Evolutionary conservation across 2,797 vertebrate genomes (phyloP).

Genomic region (Australoheros facetus): DNA sequence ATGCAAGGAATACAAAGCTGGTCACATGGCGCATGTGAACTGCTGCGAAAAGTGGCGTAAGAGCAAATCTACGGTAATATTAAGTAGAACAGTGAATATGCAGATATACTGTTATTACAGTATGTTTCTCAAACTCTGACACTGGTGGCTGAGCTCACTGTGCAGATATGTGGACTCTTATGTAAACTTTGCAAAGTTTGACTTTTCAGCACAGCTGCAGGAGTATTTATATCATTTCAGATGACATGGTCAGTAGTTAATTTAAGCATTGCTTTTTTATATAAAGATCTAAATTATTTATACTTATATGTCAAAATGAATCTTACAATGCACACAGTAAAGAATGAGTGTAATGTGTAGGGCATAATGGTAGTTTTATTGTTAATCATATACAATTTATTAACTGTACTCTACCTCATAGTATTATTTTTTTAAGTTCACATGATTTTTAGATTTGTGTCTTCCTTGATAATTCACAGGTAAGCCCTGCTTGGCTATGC

Average conservation of each 20-base stretch:
- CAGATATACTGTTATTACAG: not conserved
- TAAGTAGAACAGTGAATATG: conserved; percentile 5
- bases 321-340: not conserved
- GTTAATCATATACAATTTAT: not conserved
- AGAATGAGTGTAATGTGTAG: not conserved
- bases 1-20: not conserved
- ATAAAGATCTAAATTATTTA: not conserved
- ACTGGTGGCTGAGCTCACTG: not conserved
- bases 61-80: not conserved
- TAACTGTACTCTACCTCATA: not conserved
- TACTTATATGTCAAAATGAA: not conserved
- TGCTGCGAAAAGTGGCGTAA: not conserved
- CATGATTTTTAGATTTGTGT: not conserved
- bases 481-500: not conserved
- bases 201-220: not conserved
- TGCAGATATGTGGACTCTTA: not conserved
- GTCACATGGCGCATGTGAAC: not conserved
- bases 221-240: not conserved
- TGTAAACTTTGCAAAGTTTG: not conserved
- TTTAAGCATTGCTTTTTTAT: not conserved
- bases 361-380: not conserved
- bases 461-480: not conserved
- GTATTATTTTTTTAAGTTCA: not conserved
- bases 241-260: not conserved
- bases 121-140: not conserved